Evolutionary conservation across 2,113 vertebrate species (phyloP).

Genomic region (Dromiciops gliroides): DNA sequence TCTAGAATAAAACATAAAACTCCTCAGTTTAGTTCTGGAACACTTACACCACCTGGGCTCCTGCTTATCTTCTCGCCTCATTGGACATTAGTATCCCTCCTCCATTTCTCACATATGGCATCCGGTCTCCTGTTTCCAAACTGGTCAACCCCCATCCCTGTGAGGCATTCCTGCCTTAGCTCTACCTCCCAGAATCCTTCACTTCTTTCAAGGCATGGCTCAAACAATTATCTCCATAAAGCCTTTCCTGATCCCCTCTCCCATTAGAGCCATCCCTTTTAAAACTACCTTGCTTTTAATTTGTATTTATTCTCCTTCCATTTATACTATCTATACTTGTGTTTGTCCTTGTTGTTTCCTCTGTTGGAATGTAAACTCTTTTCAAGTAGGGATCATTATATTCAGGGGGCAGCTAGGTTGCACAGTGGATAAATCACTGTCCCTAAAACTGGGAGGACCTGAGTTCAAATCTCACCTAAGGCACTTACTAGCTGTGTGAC

Average conservation of each 20-base stretch:
- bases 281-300: background rate
- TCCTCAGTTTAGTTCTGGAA: background rate
- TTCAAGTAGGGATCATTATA: background rate
- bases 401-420: too few species aligned
- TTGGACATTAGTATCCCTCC: background rate
- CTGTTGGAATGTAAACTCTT: background rate
- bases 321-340: background rate
- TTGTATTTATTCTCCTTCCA: background rate
- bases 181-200: background rate
- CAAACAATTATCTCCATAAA: background rate
- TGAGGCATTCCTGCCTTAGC: background rate
- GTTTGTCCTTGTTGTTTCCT: background rate
- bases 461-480: too few species aligned
- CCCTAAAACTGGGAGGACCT: too few species aligned
- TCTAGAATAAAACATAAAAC: background rate
- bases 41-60: background rate
- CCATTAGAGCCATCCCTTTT: background rate
- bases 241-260: background rate
- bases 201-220: background rate
- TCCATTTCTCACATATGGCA: background rate
- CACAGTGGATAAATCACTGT: too few species aligned
- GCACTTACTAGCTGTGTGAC: too few species aligned
- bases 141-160: background rate
- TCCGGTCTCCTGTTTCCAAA: background rate
- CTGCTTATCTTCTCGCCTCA: background rate